phyloP scores from a whole-genome alignment of 1,140 invertebrate species.

The Drosophila grimshawi region DNA sequence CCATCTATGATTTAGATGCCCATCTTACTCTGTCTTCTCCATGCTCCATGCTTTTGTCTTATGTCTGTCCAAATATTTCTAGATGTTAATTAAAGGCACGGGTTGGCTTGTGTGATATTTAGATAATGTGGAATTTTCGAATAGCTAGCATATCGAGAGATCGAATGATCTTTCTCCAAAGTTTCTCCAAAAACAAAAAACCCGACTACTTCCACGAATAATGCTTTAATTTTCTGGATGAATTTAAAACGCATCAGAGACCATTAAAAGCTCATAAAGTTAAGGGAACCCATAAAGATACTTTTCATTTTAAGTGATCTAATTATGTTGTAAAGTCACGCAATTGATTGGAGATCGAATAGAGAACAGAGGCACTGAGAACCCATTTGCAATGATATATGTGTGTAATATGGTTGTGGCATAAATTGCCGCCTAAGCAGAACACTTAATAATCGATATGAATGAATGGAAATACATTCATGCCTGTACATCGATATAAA shows the following conservation, averaged over 20 bases:
- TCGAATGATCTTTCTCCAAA: too few relatives aligned
- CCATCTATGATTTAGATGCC: constrained; percentile 46
- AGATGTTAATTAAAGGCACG: constrained; percentile 78
- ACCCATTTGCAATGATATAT: constrained; percentile 15
- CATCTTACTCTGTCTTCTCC: background rate
- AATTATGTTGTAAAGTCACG: constrained; percentile 77
- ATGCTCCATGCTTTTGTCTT: constrained; percentile 36
- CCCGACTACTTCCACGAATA: background rate
- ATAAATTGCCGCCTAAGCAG: constrained; percentile 31
- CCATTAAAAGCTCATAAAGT: constrained; percentile 73
- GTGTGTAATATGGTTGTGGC: constrained; percentile 1
- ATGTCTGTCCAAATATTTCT: constrained; percentile 78
- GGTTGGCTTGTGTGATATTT: constrained; percentile 54
- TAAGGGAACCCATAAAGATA: background rate
- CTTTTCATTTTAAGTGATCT: constrained; percentile 19
- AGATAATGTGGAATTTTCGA: constrained; percentile 15
- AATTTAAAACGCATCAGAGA: constrained; percentile 68
- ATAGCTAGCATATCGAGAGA: background rate
- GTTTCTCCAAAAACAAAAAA: too few relatives aligned
- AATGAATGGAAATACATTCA: constrained; percentile 24
- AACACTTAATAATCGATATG: constrained; percentile 46
- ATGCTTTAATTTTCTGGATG: constrained; percentile 10
- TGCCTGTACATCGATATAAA: background rate
- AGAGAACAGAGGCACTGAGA: background rate
- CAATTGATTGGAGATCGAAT: constrained; percentile 21